Percentiles rank a stretch among this genome's conserved stretches.
phyloP scores from a whole-genome alignment of 37 sponge, comb jelly and placozoan species.

The Ianthella basta region DNA sequence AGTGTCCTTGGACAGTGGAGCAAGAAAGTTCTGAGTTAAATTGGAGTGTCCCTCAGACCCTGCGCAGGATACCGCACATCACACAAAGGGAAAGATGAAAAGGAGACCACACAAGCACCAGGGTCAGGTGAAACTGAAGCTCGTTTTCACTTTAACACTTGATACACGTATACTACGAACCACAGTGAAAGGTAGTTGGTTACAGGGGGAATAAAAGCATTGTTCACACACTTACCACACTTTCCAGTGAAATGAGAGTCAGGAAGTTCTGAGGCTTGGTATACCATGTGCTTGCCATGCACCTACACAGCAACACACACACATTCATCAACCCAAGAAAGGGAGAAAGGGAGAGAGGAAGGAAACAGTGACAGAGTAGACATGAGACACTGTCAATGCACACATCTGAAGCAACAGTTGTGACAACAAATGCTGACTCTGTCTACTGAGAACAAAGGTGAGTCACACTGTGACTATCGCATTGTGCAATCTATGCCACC shows the following conservation, averaged over 20 bases:
- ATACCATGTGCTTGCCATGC: neutral
- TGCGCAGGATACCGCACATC: neutral
- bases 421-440: neutral
- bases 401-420: neutral
- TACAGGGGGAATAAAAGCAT: too few relatives aligned
- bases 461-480: neutral
- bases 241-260: neutral
- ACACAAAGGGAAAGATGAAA: neutral
- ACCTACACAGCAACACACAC: slow-evolving; percentile 7
- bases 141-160: too few relatives aligned
- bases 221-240: slow-evolving; percentile 20
- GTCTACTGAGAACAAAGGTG: neutral
- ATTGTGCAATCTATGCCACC: neutral
- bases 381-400: too few relatives aligned
- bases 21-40: neutral
- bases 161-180: too few relatives aligned
- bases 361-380: too few relatives aligned
- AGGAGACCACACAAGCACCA: neutral
- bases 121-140: too few relatives aligned
- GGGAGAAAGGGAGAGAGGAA: too few relatives aligned
- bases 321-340: neutral
- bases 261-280: neutral
- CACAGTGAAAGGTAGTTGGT: too few relatives aligned
- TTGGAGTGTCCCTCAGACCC: neutral
- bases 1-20: too few relatives aligned